Base-by-base conservation (phyloP, 2,113 vertebrate species). In the Aspidoscelis tigris region DNA sequence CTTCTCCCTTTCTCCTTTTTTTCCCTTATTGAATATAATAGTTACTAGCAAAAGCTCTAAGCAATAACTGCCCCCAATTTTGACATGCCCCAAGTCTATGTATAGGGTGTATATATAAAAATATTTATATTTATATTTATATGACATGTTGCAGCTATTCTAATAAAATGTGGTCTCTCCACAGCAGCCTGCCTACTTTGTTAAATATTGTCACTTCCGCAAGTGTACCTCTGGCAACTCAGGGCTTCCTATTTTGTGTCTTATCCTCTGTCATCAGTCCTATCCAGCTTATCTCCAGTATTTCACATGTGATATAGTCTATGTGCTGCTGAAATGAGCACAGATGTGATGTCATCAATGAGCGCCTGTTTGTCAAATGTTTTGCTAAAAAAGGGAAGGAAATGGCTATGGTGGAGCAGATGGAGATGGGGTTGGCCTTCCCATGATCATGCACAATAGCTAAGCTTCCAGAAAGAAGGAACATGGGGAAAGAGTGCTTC, bases 91-190 rank as follows among this genome's bases (percentile, higher is more conserved):
- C 80, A 82, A 44, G 86, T 79, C 86, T 50, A 74, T 83, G 61
- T 55, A 84, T 92, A 95, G 92, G 91, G 85, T 91, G 87, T 76
- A 88, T 22, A 84, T 78, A 80, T 77, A 69, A 65, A 61, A 74
- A 85, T 85, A 85, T 80, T 80, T 76, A 93, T 88, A 94, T 85
- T 80, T 92, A 93, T 95, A 94, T 94, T 94, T 95, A 95, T 94
- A 95, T 93, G 85, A 91, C 87, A 91, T 80, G 87, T 92, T 85
- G 76, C 86, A 84, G 86, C 80, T 73, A 80, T 91, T 93, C 91
- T 92, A 90, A 86, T 91, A 89, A 93, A 91, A 89, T 77, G 83
- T 87, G 53, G 89, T 91, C 81, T 91, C 89, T 87, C 39, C 81
- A 72, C 76, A 58, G 33, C 58, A 7, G 24, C 2, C 50, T 33